Conservation (phyloP, 2,797 vertebrate species). For the Bucorvus abyssinicus region DNA sequence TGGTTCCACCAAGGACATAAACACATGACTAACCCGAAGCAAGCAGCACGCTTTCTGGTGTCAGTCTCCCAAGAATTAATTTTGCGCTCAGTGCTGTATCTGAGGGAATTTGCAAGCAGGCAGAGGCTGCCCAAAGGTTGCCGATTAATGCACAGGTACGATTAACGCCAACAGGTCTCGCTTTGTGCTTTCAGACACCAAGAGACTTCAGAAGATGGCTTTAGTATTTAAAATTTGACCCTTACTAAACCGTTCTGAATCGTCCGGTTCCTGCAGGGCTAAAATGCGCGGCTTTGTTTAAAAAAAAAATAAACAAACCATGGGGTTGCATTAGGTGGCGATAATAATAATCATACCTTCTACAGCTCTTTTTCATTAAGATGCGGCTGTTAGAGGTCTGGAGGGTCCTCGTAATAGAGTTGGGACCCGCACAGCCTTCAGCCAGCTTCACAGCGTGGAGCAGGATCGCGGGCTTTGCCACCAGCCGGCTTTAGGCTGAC, state of each 20-base stretch:
- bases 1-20: background rate
- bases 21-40: constrained; percentile 18
- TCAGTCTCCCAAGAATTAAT: background rate
- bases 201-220: background rate
- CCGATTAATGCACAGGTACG: background rate
- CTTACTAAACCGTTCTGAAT: background rate
- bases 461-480: background rate
- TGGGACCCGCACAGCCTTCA: background rate
- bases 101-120: background rate
- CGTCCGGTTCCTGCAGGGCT: background rate
- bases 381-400: background rate
- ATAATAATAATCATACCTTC: background rate
- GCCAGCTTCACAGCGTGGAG: accelerated
- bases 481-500: background rate
- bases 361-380: background rate
- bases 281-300: background rate
- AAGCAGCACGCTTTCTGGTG: background rate
- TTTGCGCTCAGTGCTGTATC: background rate
- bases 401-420: background rate
- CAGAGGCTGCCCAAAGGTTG: background rate
- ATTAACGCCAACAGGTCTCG: background rate
- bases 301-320: background rate
- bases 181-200: background rate
- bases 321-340: background rate
- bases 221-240: constrained; percentile 49